Conservation (phyloP, 2,113 vertebrate genomes). For the Austrofundulus limnaeus region DNA sequence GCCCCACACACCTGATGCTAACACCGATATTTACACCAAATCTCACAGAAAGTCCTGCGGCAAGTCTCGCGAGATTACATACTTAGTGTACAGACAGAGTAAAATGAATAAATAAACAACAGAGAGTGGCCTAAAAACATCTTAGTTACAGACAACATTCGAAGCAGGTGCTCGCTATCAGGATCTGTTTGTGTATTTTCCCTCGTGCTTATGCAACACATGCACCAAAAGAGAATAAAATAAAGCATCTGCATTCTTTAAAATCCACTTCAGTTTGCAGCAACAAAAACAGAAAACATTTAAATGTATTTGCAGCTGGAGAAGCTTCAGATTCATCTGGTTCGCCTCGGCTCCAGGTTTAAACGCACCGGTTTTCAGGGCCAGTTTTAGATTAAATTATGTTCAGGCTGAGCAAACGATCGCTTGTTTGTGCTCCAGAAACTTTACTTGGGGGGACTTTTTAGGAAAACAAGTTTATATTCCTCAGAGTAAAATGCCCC, state of each 20-base stretch:
- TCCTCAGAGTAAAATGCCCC: background rate
- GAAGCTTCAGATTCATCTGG: background rate
- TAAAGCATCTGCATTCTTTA: background rate
- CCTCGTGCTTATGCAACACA: too few relatives aligned
- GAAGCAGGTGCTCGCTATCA: too few relatives aligned
- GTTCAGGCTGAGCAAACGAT: background rate
- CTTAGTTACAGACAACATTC: too few relatives aligned
- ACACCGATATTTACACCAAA: too few relatives aligned
- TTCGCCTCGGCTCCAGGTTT: background rate
- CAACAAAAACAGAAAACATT: background rate
- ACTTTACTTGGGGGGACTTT: background rate
- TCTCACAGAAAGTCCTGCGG: too few relatives aligned
- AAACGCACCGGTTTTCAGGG: background rate
- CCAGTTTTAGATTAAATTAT: slow-evolving; percentile 1
- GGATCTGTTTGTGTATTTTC: too few relatives aligned
- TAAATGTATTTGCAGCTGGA: background rate
- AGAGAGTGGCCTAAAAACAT: too few relatives aligned
- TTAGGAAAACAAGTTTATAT: background rate
- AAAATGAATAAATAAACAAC: too few relatives aligned
- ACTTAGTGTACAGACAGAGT: too few relatives aligned
- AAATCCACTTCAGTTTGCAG: background rate
- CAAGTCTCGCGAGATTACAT: too few relatives aligned
- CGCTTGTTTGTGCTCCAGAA: background rate
- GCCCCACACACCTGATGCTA: too few relatives aligned
- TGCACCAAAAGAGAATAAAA: background rate